Evolutionary conservation across 2,888 invertebrate species (phyloP).

Genomic region (Sarcophaga carnaria): DNA sequence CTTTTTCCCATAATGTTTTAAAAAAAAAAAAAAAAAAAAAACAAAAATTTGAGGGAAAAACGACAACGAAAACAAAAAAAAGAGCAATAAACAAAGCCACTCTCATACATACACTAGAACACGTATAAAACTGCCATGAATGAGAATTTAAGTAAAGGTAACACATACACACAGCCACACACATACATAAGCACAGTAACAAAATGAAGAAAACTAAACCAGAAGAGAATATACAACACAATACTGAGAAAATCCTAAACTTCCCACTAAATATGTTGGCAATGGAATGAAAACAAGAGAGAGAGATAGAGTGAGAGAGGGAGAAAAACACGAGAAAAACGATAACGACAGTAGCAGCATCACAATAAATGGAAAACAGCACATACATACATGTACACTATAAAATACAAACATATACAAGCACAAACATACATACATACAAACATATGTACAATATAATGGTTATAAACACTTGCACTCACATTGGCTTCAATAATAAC

Average conservation of each 20-base stretch:
- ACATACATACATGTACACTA: neutral
- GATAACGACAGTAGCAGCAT: neutral
- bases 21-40: neutral
- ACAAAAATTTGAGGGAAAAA: neutral
- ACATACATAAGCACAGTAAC: neutral
- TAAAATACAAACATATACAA: conserved; percentile 5
- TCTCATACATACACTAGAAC: neutral
- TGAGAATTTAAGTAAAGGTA: neutral
- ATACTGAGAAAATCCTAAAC: conserved; percentile 35
- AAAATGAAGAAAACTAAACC: neutral
- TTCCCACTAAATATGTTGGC: conserved; percentile 52
- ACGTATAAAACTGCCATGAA: neutral
- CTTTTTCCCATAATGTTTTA: conserved; percentile 32
- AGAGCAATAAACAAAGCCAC: conserved; percentile 41
- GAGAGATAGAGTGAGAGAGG: no score
- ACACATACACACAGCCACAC: neutral
- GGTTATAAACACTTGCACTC: neutral
- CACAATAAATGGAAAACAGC: no score
- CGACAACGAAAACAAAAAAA: conserved; percentile 14
- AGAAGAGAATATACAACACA: conserved; percentile 21
- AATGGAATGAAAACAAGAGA: conserved; percentile 11
- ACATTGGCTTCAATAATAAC: conserved; percentile 30
- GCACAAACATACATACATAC: neutral
- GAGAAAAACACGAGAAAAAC: neutral
- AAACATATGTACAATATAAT: neutral